Evolutionary conservation across 1,140 invertebrate genomes (phyloP).

Genomic region (Dryas iulia): DNA sequence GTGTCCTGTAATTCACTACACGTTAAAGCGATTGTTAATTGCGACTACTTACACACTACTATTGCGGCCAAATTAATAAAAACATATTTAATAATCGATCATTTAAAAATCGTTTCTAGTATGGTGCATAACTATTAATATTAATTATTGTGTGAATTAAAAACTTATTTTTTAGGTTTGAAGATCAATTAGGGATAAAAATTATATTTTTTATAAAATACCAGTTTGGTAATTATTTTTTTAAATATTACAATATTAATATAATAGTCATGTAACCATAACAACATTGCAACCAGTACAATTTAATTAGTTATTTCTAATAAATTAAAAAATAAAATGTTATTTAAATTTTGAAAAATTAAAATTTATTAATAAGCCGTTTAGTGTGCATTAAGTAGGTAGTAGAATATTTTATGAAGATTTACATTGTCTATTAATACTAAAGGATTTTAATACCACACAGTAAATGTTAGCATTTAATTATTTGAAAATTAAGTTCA

Average conservation of each 20-base stretch:
- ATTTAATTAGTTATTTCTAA: not conserved
- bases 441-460: not conserved
- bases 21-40: conserved; percentile 73
- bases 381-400: not conserved
- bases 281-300: not conserved
- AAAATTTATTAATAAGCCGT: not conserved
- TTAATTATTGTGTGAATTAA: too few relatives aligned
- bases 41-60: conserved; percentile 62
- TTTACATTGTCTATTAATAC: not conserved
- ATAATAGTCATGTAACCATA: not conserved
- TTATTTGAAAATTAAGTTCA: not conserved
- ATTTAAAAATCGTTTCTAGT: not conserved
- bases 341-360: not conserved
- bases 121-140: not conserved
- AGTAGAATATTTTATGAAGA: not conserved
- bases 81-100: not conserved
- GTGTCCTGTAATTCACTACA: conserved; percentile 84
- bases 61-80: not conserved
- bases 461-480: conserved; percentile 1
- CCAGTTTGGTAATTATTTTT: too few relatives aligned
- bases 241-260: too few relatives aligned
- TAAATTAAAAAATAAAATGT: not conserved
- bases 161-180: too few relatives aligned
- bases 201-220: too few relatives aligned
- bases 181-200: too few relatives aligned